Conservation (phyloP, 1,140 invertebrate genomes). For the Ctenoplectra terminalis region DNA sequence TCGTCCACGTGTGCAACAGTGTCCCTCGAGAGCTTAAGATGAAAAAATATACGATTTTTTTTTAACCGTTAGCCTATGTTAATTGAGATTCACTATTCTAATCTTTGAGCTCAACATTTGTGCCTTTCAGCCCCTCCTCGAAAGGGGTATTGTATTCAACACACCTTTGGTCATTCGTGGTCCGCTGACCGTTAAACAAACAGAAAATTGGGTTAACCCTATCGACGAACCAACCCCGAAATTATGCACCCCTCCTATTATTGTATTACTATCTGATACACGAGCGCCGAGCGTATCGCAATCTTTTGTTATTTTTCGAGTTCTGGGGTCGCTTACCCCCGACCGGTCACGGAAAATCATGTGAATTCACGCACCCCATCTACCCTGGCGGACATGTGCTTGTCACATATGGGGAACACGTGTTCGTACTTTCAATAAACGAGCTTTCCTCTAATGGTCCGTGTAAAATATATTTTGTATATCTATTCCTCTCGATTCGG, state of each 20-base stretch:
- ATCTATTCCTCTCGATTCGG: not conserved
- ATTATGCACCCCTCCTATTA: slow-evolving; percentile 74
- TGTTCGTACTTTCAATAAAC: slow-evolving; percentile 62
- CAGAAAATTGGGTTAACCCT: slow-evolving; percentile 69
- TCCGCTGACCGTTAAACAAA: slow-evolving; percentile 56
- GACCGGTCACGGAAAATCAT: slow-evolving; percentile 71
- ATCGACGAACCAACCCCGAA: slow-evolving; percentile 60
- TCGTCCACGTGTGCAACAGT: too few relatives aligned
- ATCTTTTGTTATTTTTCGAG: slow-evolving; percentile 63
- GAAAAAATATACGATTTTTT: too few relatives aligned
- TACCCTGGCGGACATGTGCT: slow-evolving; percentile 72
- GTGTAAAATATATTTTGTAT: not conserved
- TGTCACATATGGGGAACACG: slow-evolving; percentile 78
- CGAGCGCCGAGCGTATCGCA: slow-evolving; percentile 53
- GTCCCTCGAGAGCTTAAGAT: too few relatives aligned
- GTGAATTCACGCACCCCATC: slow-evolving; percentile 68
- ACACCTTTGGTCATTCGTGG: slow-evolving; percentile 11
- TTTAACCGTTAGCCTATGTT: too few relatives aligned
- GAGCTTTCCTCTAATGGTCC: not conserved
- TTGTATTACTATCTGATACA: slow-evolving; percentile 68
- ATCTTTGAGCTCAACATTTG: not conserved
- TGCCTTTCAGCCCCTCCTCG: not conserved
- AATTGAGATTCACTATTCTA: not conserved
- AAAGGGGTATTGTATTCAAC: slow-evolving; percentile 25
- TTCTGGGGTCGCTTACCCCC: slow-evolving; percentile 55